Evolutionary conservation across 2,797 vertebrate species (phyloP).

Genomic region (Phyllotis vaccarum): DNA sequence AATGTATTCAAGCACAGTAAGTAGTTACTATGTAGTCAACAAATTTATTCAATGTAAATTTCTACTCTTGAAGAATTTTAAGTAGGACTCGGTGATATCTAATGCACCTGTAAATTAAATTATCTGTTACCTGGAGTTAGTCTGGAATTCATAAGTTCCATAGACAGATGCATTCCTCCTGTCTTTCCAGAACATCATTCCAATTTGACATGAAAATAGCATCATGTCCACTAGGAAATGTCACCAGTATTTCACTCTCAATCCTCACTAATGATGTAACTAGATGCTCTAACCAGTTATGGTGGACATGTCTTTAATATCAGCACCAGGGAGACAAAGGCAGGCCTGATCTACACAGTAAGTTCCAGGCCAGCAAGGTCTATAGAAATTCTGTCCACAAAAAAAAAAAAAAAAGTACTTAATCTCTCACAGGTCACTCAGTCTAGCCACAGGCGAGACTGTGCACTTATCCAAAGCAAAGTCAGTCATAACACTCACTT

Average conservation of each 20-base stretch:
- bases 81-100: not conserved
- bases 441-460: not conserved
- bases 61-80: conserved; percentile 23
- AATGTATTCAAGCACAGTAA: conserved; percentile 32
- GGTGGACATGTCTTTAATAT: not conserved
- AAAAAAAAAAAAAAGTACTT: not conserved
- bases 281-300: not conserved
- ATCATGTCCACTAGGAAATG: not conserved
- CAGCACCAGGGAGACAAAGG: not conserved
- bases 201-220: not conserved
- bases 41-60: not conserved
- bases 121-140: not conserved
- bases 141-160: conserved; percentile 20
- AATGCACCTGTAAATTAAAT: conserved; percentile 21
- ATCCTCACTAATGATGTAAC: not conserved
- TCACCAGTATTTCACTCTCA: not conserved
- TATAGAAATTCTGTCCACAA: not conserved
- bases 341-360: not conserved
- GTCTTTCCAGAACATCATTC: not conserved
- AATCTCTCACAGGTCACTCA: not conserved
- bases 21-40: not conserved
- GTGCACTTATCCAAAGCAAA: not conserved
- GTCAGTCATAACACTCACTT: not conserved
- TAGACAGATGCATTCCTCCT: not conserved
- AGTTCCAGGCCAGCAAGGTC: not conserved